A percentile compares a stretch with the other conserved stretches of the same genome.
phyloP scores from a whole-genome alignment of 1,140 invertebrate species.

The Pogonomyrmex barbatus region DNA sequence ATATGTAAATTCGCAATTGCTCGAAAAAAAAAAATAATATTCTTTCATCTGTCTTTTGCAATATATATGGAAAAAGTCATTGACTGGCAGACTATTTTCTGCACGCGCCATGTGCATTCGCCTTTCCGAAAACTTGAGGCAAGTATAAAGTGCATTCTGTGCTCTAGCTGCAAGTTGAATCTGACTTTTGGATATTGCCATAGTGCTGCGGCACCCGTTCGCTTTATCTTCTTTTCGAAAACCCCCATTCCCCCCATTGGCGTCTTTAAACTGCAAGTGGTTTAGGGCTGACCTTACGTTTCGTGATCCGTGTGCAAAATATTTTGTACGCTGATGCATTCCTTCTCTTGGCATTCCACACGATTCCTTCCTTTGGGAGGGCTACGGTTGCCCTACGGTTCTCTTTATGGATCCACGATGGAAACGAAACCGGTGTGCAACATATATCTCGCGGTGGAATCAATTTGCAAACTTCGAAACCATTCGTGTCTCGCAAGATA shows the following conservation, averaged over 20 bases:
- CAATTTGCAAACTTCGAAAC: constrained; percentile 58
- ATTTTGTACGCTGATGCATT: constrained; percentile 45
- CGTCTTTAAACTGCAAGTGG: constrained; percentile 62
- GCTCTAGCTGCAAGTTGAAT: constrained; percentile 14
- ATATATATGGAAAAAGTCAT: background rate
- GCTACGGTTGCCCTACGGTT: background rate
- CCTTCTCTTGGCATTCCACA: constrained; percentile 42
- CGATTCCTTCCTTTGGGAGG: background rate
- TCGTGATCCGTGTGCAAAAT: constrained; percentile 65
- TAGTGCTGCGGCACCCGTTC: constrained; percentile 27
- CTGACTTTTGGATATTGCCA: constrained; percentile 19
- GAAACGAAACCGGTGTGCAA: constrained; percentile 34
- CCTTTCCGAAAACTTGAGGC: constrained; percentile 11
- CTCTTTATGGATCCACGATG: background rate
- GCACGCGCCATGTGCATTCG: background rate
- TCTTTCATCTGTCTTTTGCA: background rate
- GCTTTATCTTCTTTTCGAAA: constrained; percentile 36
- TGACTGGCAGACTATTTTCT: background rate
- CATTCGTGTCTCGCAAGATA: constrained; percentile 49
- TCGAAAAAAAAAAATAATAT: background rate
- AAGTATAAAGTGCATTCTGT: constrained; percentile 37
- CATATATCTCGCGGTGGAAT: constrained; percentile 44
- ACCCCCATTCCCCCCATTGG: constrained; percentile 52
- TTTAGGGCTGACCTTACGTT: constrained; percentile 68
- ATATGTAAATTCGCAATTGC: background rate